Evolutionary conservation across 1,140 invertebrate genomes (phyloP).

Genomic region (Tribolium castaneum): DNA sequence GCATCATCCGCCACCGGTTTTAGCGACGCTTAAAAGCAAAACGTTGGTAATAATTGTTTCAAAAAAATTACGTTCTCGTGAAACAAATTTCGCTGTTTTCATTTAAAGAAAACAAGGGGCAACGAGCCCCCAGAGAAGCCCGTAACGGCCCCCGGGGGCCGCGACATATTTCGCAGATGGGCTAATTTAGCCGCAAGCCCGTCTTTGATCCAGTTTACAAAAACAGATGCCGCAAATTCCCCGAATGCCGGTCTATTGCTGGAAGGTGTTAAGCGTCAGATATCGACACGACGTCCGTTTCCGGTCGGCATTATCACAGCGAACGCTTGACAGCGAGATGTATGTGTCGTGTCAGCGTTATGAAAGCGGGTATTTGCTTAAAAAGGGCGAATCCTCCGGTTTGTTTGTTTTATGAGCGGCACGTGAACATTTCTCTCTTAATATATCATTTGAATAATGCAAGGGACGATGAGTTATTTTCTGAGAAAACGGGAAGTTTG

Average conservation of each 20-base stretch:
- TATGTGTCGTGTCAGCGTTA: conserved; percentile 9
- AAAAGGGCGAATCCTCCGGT: neutral
- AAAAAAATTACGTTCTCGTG: too few species aligned
- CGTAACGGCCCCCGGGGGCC: neutral
- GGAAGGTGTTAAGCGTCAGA: neutral
- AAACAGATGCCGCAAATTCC: neutral
- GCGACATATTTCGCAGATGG: neutral
- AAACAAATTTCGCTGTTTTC: too few species aligned
- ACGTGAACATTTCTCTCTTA: conserved; percentile 18
- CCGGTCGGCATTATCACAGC: neutral
- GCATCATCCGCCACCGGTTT: too few species aligned
- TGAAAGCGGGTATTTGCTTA: neutral
- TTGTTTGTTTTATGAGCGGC: conserved; percentile 3
- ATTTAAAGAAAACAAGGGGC: neutral
- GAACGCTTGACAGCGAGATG: neutral
- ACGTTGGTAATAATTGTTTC: too few species aligned
- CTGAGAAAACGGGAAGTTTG: neutral
- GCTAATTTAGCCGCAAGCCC: neutral
- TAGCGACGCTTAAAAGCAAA: too few species aligned
- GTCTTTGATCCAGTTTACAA: neutral
- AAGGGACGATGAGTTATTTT: conserved; percentile 6
- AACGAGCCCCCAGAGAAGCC: neutral
- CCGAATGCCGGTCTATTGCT: neutral
- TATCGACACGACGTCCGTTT: neutral
- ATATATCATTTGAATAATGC: conserved; percentile 22